These are phyloP conservation scores for Lepidotrigona ventralis DNA, from an alignment of 1,140 invertebrate species.

Conservation along the genomic window DNA sequence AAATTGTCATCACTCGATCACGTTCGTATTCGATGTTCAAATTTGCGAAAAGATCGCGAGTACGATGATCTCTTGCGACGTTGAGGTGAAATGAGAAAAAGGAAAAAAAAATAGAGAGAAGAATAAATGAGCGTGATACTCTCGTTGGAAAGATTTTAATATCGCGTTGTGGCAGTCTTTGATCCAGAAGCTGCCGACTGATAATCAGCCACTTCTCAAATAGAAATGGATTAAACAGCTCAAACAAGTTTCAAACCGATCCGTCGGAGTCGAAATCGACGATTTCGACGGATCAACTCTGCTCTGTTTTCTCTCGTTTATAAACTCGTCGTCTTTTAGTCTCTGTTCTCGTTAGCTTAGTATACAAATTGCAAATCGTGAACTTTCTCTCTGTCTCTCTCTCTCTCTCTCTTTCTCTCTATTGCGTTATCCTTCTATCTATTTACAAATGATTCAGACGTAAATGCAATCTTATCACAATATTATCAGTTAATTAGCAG, in stretches of 20 bases:
- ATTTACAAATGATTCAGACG: slow-evolving; percentile 48
- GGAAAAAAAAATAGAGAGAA: slow-evolving; percentile 3
- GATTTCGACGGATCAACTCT: slow-evolving; percentile 1
- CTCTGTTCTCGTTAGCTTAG: slow-evolving; percentile 28
- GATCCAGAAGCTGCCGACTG: slow-evolving; percentile 1
- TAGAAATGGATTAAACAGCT: slow-evolving; percentile 14
- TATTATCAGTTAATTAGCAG: slow-evolving; percentile 53
- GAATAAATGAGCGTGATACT: slow-evolving; percentile 15
- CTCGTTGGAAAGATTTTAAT: slow-evolving; percentile 17
- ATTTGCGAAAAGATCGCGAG: neutral
- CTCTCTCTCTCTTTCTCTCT: neutral
- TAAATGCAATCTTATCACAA: slow-evolving; percentile 68
- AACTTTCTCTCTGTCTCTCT: too few relatives aligned
- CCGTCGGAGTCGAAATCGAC: slow-evolving; percentile 37
- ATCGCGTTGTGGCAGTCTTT: slow-evolving; percentile 49
- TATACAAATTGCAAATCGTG: slow-evolving; percentile 31
- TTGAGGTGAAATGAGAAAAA: neutral
- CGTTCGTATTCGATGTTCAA: neutral
- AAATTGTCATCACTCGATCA: neutral
- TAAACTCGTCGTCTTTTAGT: neutral
- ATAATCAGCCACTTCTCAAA: slow-evolving; percentile 11
- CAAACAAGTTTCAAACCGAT: neutral
- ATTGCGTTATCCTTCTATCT: slow-evolving; percentile 16
- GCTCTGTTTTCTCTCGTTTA: slow-evolving; percentile 8
- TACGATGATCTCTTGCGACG: too few relatives aligned